Conservation (phyloP, 53 echinoderm and acorn worm species). For the Zoroaster sp. region DNA sequence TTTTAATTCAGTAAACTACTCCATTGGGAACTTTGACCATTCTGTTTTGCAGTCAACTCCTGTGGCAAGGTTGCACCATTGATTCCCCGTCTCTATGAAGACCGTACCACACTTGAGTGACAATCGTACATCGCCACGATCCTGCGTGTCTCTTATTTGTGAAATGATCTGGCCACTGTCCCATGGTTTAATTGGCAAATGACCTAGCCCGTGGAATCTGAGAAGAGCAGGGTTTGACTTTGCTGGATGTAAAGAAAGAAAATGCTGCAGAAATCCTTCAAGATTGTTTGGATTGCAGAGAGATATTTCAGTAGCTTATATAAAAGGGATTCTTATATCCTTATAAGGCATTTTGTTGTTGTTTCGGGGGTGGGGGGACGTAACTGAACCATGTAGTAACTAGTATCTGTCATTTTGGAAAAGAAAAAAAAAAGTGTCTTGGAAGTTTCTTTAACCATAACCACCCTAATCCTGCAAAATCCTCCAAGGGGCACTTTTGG, state of each 20-base stretch:
- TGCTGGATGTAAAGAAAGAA: neutral
- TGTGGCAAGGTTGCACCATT: neutral
- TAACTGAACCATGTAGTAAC: no score
- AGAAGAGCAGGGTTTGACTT: neutral
- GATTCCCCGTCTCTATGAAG: neutral
- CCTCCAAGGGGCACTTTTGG: no score
- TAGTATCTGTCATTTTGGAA: no score
- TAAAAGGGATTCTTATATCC: no score
- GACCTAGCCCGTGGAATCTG: neutral
- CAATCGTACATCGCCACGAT: neutral
- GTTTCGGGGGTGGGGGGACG: no score
- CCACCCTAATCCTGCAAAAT: no score
- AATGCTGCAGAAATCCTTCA: neutral
- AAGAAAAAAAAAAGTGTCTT: no score
- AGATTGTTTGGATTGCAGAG: neutral
- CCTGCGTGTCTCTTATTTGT: neutral
- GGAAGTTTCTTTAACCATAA: no score
- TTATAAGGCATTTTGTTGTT: no score
- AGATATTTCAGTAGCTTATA: neutral
- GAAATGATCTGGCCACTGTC: conserved; percentile 9
- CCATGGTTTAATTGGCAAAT: neutral
- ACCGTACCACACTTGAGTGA: neutral
- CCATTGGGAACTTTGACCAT: no score
- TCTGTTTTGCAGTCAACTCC: neutral
- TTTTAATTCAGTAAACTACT: no score